phyloP scores from a whole-genome alignment of 2,888 invertebrate genomes.

The Holacanthella duospinosa region DNA sequence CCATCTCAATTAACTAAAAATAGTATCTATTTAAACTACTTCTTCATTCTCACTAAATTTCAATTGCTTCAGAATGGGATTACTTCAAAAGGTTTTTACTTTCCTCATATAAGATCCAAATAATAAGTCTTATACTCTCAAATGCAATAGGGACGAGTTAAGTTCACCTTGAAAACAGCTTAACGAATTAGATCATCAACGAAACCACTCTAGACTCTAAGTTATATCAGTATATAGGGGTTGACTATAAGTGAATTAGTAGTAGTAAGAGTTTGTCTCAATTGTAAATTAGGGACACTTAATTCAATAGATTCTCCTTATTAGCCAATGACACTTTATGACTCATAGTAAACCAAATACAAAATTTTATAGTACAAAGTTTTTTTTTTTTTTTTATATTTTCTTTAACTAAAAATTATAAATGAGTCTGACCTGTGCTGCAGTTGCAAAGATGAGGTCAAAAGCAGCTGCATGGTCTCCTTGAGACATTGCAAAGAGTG shows the following conservation, averaged over 20 bases:
- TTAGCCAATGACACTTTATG: not conserved
- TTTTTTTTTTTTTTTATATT: not conserved
- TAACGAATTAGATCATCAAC: not conserved
- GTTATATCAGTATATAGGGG: not conserved
- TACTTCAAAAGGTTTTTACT: too few relatives aligned
- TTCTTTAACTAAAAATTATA: too few relatives aligned
- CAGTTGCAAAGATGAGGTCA: constrained; percentile 36
- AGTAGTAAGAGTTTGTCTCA: not conserved
- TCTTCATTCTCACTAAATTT: too few relatives aligned
- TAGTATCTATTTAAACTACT: too few relatives aligned
- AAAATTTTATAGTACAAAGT: not conserved
- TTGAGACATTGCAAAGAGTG: constrained; percentile 11
- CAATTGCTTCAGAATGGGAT: not conserved
- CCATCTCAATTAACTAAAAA: too few relatives aligned
- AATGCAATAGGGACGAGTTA: not conserved
- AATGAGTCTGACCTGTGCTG: constrained; percentile 30
- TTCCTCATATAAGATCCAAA: too few relatives aligned
- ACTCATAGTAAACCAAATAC: not conserved
- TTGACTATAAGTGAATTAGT: not conserved
- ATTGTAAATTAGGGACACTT: not conserved
- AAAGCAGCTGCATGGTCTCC: constrained; percentile 21
- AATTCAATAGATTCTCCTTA: not conserved
- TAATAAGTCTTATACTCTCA: too few relatives aligned
- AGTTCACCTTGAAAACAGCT: constrained; percentile 1
- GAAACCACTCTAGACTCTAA: not conserved